Conservation (phyloP, 2,888 invertebrate species). For the Rhimphoctona megacephalus region DNA sequence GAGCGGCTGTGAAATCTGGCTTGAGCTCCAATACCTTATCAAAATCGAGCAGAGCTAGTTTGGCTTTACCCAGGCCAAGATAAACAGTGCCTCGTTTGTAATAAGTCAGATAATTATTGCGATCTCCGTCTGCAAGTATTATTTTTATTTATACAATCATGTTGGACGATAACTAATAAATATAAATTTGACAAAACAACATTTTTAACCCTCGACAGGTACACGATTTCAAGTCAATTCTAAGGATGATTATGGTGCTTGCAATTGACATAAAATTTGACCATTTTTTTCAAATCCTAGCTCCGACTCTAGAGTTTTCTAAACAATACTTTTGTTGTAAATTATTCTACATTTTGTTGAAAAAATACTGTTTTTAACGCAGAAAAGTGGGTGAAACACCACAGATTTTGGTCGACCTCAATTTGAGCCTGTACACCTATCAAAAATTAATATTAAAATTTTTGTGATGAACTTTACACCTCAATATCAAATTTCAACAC, state of each 20-base stretch:
- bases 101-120: slow-evolving; percentile 97
- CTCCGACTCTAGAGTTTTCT: background rate
- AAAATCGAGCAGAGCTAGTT: slow-evolving; percentile 97
- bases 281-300: background rate
- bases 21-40: slow-evolving; percentile 96
- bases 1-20: slow-evolving; percentile 96
- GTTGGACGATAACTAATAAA: background rate
- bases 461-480: background rate
- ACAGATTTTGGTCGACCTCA: too few species aligned
- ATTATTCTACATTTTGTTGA: background rate
- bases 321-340: background rate
- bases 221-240: background rate
- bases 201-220: background rate
- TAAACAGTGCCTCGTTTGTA: slow-evolving; percentile 98
- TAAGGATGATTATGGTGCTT: background rate
- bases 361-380: background rate
- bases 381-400: background rate
- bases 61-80: slow-evolving; percentile 97
- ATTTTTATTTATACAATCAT: slow-evolving; percentile 17
- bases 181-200: background rate
- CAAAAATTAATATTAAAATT: background rate
- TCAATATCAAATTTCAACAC: background rate
- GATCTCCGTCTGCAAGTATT: slow-evolving; percentile 93
- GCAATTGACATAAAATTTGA: background rate
- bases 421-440: too few species aligned